Base-by-base conservation (phyloP, 2,797 vertebrate species). In the Takifugu ocellatus region DNA sequence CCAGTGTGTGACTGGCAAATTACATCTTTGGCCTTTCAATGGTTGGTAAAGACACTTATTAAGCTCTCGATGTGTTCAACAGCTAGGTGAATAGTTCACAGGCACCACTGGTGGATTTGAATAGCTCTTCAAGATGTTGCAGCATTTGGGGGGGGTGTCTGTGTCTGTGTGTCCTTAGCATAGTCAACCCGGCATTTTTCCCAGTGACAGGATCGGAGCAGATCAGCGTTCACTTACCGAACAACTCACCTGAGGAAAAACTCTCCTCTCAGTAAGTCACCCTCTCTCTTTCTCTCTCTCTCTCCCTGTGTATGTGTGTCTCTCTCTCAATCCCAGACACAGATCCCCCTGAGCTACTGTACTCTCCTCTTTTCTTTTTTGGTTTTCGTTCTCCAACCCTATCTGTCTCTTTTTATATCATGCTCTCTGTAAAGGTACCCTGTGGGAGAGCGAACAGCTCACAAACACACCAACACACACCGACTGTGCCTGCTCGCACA, bases 221-320 rank as follows among this genome's bases (percentile, higher is more conserved):
- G 39, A 72, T 83, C 66, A 76, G 66, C 24, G 33, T 39, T 85
- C 61, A 54, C 64, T 50, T 78, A 83, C 76, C 78, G 83, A 87
- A 79, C 82, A 83, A 84, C 84, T 87, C 85, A 89, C 88, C 86
- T 88, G 87, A 86, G 84, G 84, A 85, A 89, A 87, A 89, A 86
- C 84, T 83, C 75, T 75, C 62, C 70, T 79, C 72, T 72, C 75
- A 56, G 69, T 70, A 67, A 44, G 66, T 74, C 64, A 49, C 67
- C 81, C 64, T 72, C 71, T 82, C 80, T 39, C 73, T 77, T 68
- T 56, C 51, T 70, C 67, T 50, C 70, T 63, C 55, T 77, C 63
- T 68, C 14, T 53, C 36, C 25, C 44, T 51, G 29, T 45, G 27
- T 49, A 46, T 47, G 57, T 25, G 21, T 26, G 68, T 77, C 61